Conservation (phyloP, 1,140 invertebrate genomes). For the Pachypsylla venusta region DNA sequence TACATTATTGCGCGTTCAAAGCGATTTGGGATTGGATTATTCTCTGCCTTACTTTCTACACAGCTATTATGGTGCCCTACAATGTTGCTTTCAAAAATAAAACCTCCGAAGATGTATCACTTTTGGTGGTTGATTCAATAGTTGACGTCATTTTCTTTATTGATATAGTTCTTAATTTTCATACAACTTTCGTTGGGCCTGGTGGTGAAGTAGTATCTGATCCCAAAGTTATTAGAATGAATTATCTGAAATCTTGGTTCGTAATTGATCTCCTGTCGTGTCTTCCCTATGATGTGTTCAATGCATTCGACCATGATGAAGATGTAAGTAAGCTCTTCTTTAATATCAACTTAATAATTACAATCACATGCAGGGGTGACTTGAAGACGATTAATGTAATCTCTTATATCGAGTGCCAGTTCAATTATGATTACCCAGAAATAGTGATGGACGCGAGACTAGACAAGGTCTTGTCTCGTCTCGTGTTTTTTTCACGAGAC, state of each 20-base stretch:
- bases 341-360: no score
- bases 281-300: slow-evolving; percentile 99
- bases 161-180: slow-evolving; percentile 99
- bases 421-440: no score
- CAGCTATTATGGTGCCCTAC: slow-evolving; percentile 99
- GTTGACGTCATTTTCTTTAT: slow-evolving; percentile 99
- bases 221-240: slow-evolving; percentile 93
- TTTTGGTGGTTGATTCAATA: slow-evolving; percentile 94
- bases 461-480: no score
- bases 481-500: no score
- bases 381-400: no score
- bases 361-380: no score
- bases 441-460: no score
- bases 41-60: slow-evolving; percentile 98
- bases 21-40: slow-evolving; percentile 99
- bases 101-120: slow-evolving; percentile 93
- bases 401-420: no score
- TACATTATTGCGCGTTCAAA: slow-evolving; percentile 97
- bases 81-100: slow-evolving; percentile 99
- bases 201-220: slow-evolving; percentile 96
- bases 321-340: slow-evolving; percentile 81
- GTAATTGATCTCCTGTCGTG: slow-evolving; percentile 97
- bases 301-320: slow-evolving; percentile 98
- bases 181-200: slow-evolving; percentile 98
- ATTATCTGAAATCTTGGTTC: slow-evolving; percentile 99